phyloP scores from a whole-genome alignment of 2,797 vertebrate species.

The Anguilla anguilla region DNA sequence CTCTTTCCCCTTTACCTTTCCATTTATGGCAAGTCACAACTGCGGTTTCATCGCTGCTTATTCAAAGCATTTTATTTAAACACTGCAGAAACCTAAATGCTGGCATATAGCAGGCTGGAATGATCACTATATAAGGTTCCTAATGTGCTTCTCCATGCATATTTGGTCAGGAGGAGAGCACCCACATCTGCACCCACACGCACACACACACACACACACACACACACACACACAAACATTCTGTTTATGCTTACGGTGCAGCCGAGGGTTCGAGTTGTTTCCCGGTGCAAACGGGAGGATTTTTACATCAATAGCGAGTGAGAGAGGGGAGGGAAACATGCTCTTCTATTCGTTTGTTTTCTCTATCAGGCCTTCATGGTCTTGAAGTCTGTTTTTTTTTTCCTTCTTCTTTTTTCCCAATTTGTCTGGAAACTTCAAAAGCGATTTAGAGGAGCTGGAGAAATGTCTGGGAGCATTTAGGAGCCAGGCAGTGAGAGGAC shows the following conservation, averaged over 20 bases:
- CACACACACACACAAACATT: neutral
- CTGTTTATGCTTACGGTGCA: neutral
- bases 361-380: neutral
- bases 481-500: neutral
- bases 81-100: slow-evolving; percentile 62
- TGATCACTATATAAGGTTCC: neutral
- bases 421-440: slow-evolving; percentile 13
- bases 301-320: neutral
- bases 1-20: slow-evolving; percentile 53
- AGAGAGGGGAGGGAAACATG: neutral
- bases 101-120: neutral
- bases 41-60: slow-evolving; percentile 69
- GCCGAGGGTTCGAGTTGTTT: slow-evolving; percentile 3
- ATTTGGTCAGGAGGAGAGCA: neutral
- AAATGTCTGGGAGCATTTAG: slow-evolving; percentile 10
- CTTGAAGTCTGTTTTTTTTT: neutral
- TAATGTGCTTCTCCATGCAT: neutral
- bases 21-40: slow-evolving; percentile 71
- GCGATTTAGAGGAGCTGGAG: slow-evolving; percentile 11
- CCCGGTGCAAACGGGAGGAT: neutral
- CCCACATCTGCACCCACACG: neutral
- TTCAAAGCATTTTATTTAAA: slow-evolving; percentile 73
- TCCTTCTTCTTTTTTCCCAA: neutral
- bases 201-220: neutral
- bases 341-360: slow-evolving; percentile 16